phyloP scores from a whole-genome alignment of 2,797 vertebrate genomes.

The Margarornis squamiger region DNA sequence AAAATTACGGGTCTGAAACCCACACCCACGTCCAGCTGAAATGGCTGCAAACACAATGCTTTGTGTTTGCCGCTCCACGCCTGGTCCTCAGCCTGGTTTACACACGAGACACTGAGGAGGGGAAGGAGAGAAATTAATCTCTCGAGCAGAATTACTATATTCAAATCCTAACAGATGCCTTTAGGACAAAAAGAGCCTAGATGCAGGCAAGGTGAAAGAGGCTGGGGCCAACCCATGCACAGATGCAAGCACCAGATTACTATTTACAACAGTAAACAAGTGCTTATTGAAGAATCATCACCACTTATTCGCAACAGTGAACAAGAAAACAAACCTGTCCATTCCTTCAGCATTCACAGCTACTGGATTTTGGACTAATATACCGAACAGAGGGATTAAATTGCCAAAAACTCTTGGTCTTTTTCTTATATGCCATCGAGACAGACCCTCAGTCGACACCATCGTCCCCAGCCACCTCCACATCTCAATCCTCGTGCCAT shows the following conservation, averaged over 20 bases:
- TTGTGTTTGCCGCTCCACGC: neutral
- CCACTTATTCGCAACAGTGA: neutral
- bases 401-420: neutral
- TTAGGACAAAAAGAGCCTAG: neutral
- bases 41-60: neutral
- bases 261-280: slow-evolving; percentile 28
- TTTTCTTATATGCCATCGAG: neutral
- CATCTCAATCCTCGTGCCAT: neutral
- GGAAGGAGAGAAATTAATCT: slow-evolving; percentile 28
- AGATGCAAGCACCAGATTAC: slow-evolving; percentile 11
- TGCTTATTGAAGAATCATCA: neutral
- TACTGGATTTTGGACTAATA: neutral
- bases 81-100: neutral
- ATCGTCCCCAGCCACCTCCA: neutral
- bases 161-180: slow-evolving; percentile 35
- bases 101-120: neutral
- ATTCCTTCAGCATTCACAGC: neutral
- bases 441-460: neutral
- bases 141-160: slow-evolving; percentile 6
- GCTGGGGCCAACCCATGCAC: neutral
- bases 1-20: neutral
- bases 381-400: neutral
- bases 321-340: neutral
- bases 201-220: slow-evolving; percentile 28
- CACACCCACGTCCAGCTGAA: neutral